Base-by-base conservation (phyloP, 2,888 invertebrate genomes). In the Imbricaverruca yamaguchii region DNA sequence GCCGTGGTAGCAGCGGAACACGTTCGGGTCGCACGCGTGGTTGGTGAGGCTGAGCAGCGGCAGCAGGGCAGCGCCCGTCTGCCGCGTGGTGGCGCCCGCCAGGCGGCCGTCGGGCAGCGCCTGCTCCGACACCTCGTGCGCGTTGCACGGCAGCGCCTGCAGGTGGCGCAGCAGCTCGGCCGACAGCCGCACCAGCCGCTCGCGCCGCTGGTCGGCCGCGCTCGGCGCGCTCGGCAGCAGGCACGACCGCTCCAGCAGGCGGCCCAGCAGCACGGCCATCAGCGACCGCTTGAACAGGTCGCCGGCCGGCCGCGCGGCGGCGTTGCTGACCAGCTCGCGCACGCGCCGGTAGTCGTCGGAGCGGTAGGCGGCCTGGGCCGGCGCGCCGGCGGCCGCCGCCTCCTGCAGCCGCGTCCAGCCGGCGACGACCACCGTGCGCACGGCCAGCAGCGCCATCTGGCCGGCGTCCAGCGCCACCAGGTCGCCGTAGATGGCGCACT, bases 1-100 rank as follows among this genome's bases (percentile, higher is more conserved):
- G 11, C 86, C 86, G 23, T 83, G 80, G 65, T 85, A 85, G 83
- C 88, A 88, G 13, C 89, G 86, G 25, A 87, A 86, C 9, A 88
- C 85, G 82, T 89, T 89, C 4, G 88, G 88, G 84, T 86, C 87
- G 83, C 89, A 89, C 80, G 87, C 86, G 84, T 89, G 89, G 86
- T 89, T 89, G n/a, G 86, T 85, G 59, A 89, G 86, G 84, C 88
- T 88, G 82, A 89, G 87, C 0, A 88, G 87, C 0, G 88, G 86
- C 82, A 89, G 89, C 82, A 88, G 87, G 1, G 88, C 89, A 13
- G 89, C 89, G 2, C 89, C 89, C 21, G 89, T 83, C 82, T 86
- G 85, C 10, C 81, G 67, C 39, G 83, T 84, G 59, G 83, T 81
- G 21, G 84, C 82, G 39, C 85, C 85, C 10, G 85, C 85, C 11